These are phyloP conservation scores for Agrochola lota DNA, from an alignment of 2,888 invertebrate genomes.

Conservation along the genomic window DNA sequence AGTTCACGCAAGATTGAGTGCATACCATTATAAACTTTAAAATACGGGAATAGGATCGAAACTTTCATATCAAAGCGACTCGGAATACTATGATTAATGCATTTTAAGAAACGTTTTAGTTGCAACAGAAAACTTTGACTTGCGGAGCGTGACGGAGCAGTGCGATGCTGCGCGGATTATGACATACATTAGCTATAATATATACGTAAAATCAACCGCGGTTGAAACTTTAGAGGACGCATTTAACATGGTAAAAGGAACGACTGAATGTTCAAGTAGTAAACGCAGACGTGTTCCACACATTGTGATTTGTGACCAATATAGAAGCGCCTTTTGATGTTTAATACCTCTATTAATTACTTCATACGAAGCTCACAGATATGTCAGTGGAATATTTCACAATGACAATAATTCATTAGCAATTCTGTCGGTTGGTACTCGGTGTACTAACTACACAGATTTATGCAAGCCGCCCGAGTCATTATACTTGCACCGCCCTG, in stretches of 20 bases:
- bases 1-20: slow-evolving; percentile 75
- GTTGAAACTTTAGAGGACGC: slow-evolving; percentile 58
- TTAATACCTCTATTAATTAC: slow-evolving; percentile 44
- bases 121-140: slow-evolving; percentile 84
- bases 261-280: slow-evolving; percentile 37
- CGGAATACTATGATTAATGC: slow-evolving; percentile 83
- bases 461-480: slow-evolving; percentile 69
- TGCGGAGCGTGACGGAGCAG: slow-evolving; percentile 78
- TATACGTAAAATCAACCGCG: slow-evolving; percentile 67
- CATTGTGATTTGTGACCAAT: slow-evolving; percentile 35
- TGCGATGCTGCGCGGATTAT: slow-evolving; percentile 74
- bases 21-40: slow-evolving; percentile 76
- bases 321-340: slow-evolving; percentile 48
- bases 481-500: slow-evolving; percentile 72
- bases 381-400: slow-evolving; percentile 47
- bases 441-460: slow-evolving; percentile 67
- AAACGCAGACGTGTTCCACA: slow-evolving; percentile 9
- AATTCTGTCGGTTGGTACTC: slow-evolving; percentile 53
- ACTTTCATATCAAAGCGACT: slow-evolving; percentile 72
- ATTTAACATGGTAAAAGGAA: slow-evolving; percentile 45
- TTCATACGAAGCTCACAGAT: slow-evolving; percentile 26
- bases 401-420: slow-evolving; percentile 67
- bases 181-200: slow-evolving; percentile 65
- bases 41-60: slow-evolving; percentile 75
- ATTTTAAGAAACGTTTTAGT: slow-evolving; percentile 85